Percentiles rank a stretch among this genome's conserved stretches.
Conservation (phyloP, 2,888 invertebrate species). For the Eupithecia vulgata region DNA sequence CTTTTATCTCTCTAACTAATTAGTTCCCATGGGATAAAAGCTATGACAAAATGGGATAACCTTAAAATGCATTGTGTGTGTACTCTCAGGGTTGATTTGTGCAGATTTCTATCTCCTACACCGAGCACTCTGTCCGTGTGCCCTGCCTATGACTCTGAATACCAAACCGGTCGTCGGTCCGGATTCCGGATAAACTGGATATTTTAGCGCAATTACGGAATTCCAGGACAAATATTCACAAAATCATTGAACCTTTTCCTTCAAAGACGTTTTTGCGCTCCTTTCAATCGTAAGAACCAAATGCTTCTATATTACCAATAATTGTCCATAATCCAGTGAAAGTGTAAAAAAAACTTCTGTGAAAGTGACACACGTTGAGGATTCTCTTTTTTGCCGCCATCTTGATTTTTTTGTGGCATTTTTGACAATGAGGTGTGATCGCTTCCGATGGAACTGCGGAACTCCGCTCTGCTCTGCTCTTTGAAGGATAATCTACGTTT, state of each 20-base stretch:
- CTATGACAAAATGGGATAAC: no score
- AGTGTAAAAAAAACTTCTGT: constrained; percentile 28
- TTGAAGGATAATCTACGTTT: constrained; percentile 16
- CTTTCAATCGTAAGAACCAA: constrained; percentile 12
- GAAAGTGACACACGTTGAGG: constrained; percentile 37
- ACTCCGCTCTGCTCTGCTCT: constrained; percentile 17
- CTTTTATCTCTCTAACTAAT: no score
- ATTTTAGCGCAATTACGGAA: constrained; percentile 17
- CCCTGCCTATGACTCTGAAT: background rate
- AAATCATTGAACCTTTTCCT: constrained; percentile 6
- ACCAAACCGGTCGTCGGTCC: background rate
- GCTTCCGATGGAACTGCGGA: constrained; percentile 31
- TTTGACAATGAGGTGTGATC: constrained; percentile 23
- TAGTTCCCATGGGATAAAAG: no score
- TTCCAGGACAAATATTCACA: background rate
- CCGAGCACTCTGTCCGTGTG: background rate
- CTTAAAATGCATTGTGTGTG: no score
- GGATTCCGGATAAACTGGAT: background rate
- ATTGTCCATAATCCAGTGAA: constrained; percentile 34
- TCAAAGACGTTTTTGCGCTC: constrained; percentile 13
- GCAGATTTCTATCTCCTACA: background rate
- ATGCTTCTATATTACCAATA: constrained; percentile 17
- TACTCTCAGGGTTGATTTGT: background rate
- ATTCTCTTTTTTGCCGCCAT: constrained; percentile 22
- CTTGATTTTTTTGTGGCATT: constrained; percentile 18